Evolutionary conservation across 1,140 invertebrate genomes (phyloP).

Genomic region (Amphibalanus amphitrite): DNA sequence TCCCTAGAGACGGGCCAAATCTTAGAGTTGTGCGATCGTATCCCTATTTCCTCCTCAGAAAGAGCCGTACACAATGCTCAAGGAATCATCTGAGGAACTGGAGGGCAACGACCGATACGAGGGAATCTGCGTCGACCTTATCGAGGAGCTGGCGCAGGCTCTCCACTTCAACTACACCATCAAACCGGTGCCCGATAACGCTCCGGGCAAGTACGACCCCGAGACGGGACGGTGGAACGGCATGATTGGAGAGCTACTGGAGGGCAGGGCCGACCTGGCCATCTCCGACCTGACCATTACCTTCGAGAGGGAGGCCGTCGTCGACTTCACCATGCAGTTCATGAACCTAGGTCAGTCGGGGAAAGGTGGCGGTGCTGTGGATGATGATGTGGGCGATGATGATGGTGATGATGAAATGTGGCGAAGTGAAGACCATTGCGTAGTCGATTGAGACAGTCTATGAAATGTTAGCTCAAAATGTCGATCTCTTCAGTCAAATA

Average conservation of each 20-base stretch:
- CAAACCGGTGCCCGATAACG: conserved; percentile 55
- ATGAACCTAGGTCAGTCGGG: conserved; percentile 16
- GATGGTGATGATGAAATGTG: too few species aligned
- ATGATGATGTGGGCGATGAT: too few species aligned
- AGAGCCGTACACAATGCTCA: conserved; percentile 73
- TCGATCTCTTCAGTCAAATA: too few species aligned
- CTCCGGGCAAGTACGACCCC: conserved; percentile 58
- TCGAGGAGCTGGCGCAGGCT: conserved; percentile 64
- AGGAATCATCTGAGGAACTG: conserved; percentile 16
- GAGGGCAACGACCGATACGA: conserved; percentile 20
- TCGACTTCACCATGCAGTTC: conserved; percentile 29
- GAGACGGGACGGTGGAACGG: conserved; percentile 79
- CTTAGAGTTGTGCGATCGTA: too few species aligned
- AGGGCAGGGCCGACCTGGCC: conserved; percentile 33
- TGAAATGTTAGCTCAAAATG: too few species aligned
- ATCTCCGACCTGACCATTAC: conserved; percentile 27
- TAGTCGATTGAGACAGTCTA: too few species aligned
- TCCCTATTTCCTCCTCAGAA: too few species aligned
- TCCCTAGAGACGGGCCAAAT: too few species aligned
- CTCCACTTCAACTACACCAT: conserved; percentile 83
- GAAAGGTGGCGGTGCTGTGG: too few species aligned
- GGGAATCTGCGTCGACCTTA: conserved; percentile 59
- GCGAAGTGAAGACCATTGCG: too few species aligned
- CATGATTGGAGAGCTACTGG: conserved; percentile 77
- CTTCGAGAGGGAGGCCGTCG: conserved; percentile 25